Evolutionary conservation across 1,140 invertebrate species (phyloP).

Genomic region (Lepidurus couesii): DNA sequence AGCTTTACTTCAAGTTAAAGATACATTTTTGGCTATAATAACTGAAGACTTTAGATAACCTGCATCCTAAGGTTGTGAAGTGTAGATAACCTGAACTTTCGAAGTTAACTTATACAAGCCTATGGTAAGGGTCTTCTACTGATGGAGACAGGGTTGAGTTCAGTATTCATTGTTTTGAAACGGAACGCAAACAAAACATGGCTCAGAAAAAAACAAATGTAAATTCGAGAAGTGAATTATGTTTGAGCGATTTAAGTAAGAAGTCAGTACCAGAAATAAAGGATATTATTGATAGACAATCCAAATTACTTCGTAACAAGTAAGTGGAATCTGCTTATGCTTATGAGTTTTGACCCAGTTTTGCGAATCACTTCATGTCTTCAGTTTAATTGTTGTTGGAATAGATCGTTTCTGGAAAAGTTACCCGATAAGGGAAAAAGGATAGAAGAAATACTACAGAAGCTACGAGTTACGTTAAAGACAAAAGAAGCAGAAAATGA

Average conservation of each 20-base stretch:
- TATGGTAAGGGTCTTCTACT: neutral
- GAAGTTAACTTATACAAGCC: neutral
- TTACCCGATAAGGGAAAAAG: conserved; percentile 63
- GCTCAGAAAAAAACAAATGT: neutral
- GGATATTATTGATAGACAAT: conserved; percentile 23
- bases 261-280: conserved; percentile 17
- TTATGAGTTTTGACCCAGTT: no score
- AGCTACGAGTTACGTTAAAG: conserved; percentile 52
- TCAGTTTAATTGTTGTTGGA: conserved; percentile 32
- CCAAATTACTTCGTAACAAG: conserved; percentile 28
- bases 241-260: neutral
- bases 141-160: neutral
- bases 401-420: conserved; percentile 47
- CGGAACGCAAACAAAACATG: neutral
- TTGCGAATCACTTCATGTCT: no score
- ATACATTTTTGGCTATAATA: no score
- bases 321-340: neutral
- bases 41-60: no score
- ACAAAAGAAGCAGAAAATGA: conserved; percentile 53
- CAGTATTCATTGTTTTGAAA: neutral
- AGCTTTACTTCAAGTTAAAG: no score
- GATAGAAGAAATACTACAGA: conserved; percentile 52
- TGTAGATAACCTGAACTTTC: neutral
- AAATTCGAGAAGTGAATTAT: neutral
- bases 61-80: neutral